These are phyloP conservation scores for Pangasius djambal DNA, from an alignment of 2,797 vertebrate genomes.

Conservation along the genomic window DNA sequence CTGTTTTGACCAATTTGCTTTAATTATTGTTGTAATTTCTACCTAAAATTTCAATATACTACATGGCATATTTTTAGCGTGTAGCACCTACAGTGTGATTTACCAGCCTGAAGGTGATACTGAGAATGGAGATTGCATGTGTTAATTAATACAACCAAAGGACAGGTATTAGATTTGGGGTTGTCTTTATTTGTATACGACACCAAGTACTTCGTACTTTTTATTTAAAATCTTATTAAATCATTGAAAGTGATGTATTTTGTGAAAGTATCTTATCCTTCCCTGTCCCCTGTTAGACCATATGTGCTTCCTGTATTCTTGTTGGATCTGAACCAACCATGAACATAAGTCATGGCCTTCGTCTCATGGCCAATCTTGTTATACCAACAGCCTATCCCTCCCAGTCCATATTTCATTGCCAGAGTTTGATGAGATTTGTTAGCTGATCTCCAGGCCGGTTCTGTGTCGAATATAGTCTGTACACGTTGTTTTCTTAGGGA, in stretches of 20 bases:
- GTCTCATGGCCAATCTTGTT: not conserved
- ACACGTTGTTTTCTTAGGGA: not conserved
- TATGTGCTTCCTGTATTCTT: conserved; percentile 12
- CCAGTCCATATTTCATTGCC: conserved; percentile 6
- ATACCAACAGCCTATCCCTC: not conserved
- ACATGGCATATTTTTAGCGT: not conserved
- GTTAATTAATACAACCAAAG: not conserved
- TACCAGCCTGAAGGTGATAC: not conserved
- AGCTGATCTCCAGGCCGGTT: not conserved
- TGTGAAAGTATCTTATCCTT: not conserved
- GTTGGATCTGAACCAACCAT: conserved; percentile 10
- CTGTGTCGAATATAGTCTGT: not conserved
- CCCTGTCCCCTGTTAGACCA: not conserved
- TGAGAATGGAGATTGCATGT: not conserved
- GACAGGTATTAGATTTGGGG: not conserved
- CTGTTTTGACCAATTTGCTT: not conserved
- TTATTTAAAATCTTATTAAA: not conserved
- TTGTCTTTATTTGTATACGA: not conserved
- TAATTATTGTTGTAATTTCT: not conserved
- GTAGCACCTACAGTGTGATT: not conserved
- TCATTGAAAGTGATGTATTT: not conserved
- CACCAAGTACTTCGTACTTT: not conserved
- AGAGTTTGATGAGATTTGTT: conserved; percentile 3
- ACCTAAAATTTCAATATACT: not conserved
- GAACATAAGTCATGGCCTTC: not conserved